These are phyloP conservation scores for Apodemus agrarius DNA, from an alignment of 2,797 vertebrate species.

Conservation along the genomic window DNA sequence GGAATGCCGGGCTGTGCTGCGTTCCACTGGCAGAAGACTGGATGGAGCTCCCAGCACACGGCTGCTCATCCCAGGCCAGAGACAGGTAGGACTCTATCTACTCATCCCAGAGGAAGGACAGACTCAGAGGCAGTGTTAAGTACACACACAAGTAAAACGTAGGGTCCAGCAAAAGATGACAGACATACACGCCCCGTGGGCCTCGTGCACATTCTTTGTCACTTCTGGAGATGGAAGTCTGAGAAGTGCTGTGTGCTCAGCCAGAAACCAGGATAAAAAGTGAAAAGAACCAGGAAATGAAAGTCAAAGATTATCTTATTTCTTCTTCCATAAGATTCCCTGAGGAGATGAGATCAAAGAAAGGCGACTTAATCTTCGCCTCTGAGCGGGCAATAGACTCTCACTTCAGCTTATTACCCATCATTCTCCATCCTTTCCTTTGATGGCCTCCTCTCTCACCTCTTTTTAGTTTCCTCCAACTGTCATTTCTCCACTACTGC, in stretches of 20 bases:
- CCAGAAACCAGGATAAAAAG: conserved; percentile 37
- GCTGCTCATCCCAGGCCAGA: background rate
- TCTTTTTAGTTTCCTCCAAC: background rate
- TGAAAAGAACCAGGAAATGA: background rate
- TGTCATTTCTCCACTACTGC: background rate
- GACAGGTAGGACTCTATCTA: background rate
- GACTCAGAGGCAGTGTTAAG: background rate
- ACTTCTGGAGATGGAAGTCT: conserved; percentile 29
- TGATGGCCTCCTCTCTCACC: background rate
- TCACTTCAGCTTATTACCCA: background rate
- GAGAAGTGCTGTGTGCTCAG: background rate
- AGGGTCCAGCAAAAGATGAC: background rate
- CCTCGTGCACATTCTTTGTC: conserved; percentile 7
- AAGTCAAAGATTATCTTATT: conserved; percentile 43
- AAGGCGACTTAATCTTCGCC: background rate
- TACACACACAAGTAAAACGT: background rate
- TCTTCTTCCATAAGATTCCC: conserved; percentile 9
- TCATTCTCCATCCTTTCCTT: background rate
- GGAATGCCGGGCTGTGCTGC: background rate
- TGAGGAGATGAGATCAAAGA: background rate
- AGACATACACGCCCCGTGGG: background rate
- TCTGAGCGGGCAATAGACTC: background rate
- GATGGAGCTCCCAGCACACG: conserved; percentile 30
- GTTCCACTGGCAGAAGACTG: conserved; percentile 33
- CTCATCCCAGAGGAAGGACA: background rate